Base-by-base conservation (phyloP, 2,113 vertebrate genomes). In the Nannospalax galili region DNA sequence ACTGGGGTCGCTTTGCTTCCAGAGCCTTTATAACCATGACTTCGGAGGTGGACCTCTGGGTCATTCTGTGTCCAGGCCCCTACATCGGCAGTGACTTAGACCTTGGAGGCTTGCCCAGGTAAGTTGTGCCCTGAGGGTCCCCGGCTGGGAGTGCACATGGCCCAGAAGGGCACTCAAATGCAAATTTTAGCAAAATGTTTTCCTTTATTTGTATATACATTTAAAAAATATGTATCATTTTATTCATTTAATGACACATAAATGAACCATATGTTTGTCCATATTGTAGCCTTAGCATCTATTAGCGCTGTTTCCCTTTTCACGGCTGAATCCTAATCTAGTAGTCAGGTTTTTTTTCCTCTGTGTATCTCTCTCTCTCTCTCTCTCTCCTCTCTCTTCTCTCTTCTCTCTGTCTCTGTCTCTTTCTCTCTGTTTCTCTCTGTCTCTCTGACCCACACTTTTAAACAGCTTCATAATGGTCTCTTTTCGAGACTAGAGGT, bases 101-200 rank as follows among this genome's bases (percentile, higher is more conserved):
- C 92, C 98, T 99, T 0, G 99, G 99, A 16, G 99, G 99, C 0
- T 96, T 99, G 65, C 99, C 99, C 93, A 99, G 99, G 99, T 99
- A 93, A 98, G 97, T 69, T n/a, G 30, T 64, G 19, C 1, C 35
- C 2, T 16, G 30, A 62, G 48, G 22, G 35, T n/a, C n/a, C 22
- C 67, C 64, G 72, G 28, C 11, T n/a, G 3, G 70, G 52, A 52
- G 32, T 84, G 17, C 14, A 2, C 24, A 22, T 58, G 42, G 5
- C 12, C 7, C n/a, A 48, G 37, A n/a, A 14, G 60, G 17, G 56
- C 7, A 37, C n/a, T 90, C 48, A 37, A 58, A 30, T n/a, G 56
- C 6, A 20, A 70, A 9, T 89, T 37, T 40, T 22, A 80, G 75
- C 48, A 70, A 80, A 81, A 62, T 5, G 42, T 58, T 69, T 81